These are phyloP conservation scores for Leucosticte australis DNA, from an alignment of 2,113 vertebrate genomes.

Conservation along the genomic window DNA sequence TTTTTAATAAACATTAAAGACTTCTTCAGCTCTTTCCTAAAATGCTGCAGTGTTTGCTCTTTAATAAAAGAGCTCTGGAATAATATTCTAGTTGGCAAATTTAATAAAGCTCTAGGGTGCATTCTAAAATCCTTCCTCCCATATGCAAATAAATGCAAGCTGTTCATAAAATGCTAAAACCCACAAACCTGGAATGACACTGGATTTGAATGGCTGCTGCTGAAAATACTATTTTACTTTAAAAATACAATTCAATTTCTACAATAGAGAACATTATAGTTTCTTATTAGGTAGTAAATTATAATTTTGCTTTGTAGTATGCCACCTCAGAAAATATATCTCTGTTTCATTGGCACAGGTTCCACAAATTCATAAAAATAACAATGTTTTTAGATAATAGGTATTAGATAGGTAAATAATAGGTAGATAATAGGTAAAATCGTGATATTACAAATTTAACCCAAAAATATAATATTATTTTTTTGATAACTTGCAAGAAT, in stretches of 20 bases:
- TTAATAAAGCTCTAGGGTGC: slow-evolving; percentile 19
- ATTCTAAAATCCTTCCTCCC: not conserved
- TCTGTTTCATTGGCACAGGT: not conserved
- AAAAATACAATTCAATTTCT: not conserved
- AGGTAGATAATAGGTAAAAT: not conserved
- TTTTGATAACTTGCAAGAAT: not conserved
- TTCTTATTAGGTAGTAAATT: not conserved
- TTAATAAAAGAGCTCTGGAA: slow-evolving; percentile 19
- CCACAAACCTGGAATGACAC: not conserved
- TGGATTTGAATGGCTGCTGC: not conserved
- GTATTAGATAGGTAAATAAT: too few relatives aligned
- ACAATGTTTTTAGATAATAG: not conserved
- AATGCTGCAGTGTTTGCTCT: not conserved
- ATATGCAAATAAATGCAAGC: not conserved
- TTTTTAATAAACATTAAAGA: slow-evolving; percentile 9
- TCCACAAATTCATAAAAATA: not conserved
- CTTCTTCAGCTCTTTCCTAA: not conserved
- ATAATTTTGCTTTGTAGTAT: not conserved
- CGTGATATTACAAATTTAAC: not conserved
- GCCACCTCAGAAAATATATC: not conserved
- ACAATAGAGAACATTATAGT: not conserved
- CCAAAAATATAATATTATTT: not conserved
- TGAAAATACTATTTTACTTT: not conserved
- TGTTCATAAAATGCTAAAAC: not conserved
- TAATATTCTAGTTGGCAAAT: slow-evolving; percentile 27